A percentile compares a stretch with the other conserved stretches of the same genome.
These are phyloP conservation scores for Acronicta aceris DNA, from an alignment of 2,888 invertebrate species.

Conservation along the genomic window DNA sequence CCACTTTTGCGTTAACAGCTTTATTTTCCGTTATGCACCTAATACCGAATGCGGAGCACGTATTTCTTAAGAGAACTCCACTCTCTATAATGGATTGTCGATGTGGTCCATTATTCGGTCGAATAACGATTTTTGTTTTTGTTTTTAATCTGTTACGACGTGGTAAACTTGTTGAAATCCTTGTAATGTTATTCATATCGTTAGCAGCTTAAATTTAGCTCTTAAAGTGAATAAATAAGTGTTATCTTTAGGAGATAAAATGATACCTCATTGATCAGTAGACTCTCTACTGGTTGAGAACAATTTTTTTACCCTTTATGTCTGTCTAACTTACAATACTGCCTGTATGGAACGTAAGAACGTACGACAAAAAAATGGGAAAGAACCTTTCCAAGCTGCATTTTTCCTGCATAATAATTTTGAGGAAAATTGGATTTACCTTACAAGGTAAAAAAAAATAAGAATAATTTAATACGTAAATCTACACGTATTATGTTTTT, in stretches of 20 bases:
- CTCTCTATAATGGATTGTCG: constrained; percentile 33
- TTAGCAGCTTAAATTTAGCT: not conserved
- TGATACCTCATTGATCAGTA: no score
- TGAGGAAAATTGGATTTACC: constrained; percentile 1
- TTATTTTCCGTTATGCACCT: constrained; percentile 1
- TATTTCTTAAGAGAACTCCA: constrained; percentile 15
- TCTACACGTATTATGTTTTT: no score
- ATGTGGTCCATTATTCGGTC: constrained; percentile 30
- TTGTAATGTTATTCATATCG: not conserved
- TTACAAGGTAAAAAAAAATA: not conserved
- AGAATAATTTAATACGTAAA: not conserved
- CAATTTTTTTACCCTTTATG: no score
- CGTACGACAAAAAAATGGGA: not conserved
- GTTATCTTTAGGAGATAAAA: no score
- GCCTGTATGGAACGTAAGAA: no score
- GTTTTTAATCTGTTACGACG: constrained; percentile 29
- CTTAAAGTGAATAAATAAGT: no score
- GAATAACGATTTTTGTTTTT: constrained; percentile 35
- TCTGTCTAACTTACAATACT: no score
- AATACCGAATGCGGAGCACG: constrained; percentile 34
- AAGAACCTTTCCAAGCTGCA: not conserved
- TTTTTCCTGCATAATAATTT: not conserved
- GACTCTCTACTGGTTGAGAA: no score
- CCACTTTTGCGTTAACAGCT: no score
- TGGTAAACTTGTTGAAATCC: not conserved